Evolutionary conservation across 2,888 invertebrate genomes (phyloP).

Genomic region (Drepanosiphum platanoidis): DNA sequence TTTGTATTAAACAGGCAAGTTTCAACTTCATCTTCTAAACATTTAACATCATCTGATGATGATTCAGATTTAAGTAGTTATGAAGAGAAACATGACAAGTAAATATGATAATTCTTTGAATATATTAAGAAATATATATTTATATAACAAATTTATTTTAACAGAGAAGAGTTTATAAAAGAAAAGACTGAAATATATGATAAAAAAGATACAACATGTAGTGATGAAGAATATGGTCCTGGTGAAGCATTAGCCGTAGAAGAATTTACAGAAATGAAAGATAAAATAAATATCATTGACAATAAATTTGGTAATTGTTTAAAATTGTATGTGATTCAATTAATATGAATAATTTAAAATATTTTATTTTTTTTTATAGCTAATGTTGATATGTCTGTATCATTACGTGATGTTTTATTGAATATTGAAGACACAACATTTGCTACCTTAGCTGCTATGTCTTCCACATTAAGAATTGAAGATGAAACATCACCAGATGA

Average conservation of each 20-base stretch:
- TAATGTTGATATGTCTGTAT: conserved; percentile 64
- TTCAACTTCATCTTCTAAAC: conserved; percentile 57
- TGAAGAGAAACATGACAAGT: conserved; percentile 79
- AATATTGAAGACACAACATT: conserved; percentile 80
- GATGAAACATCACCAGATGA: conserved; percentile 84
- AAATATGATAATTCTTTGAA: conserved; percentile 70
- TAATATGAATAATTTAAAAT: neutral
- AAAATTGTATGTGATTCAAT: conserved; percentile 9
- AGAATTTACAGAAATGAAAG: conserved; percentile 60
- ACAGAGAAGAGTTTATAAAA: conserved; percentile 45
- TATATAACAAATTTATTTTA: conserved; percentile 15
- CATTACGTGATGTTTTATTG: conserved; percentile 70
- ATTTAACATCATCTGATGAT: conserved; percentile 59
- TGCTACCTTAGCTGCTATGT: conserved; percentile 75
- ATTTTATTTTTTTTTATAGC: conserved; percentile 27
- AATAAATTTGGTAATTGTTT: conserved; percentile 49
- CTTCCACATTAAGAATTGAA: conserved; percentile 77
- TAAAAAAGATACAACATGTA: conserved; percentile 50
- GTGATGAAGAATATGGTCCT: conserved; percentile 60
- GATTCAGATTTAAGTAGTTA: conserved; percentile 58
- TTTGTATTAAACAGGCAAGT: conserved; percentile 49
- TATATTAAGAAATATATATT: neutral
- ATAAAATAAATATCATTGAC: conserved; percentile 59
- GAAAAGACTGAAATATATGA: conserved; percentile 51
- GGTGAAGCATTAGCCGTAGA: conserved; percentile 61